These are phyloP conservation scores for Xenopus borealis DNA, from an alignment of 2,113 vertebrate genomes.

Conservation along the genomic window DNA sequence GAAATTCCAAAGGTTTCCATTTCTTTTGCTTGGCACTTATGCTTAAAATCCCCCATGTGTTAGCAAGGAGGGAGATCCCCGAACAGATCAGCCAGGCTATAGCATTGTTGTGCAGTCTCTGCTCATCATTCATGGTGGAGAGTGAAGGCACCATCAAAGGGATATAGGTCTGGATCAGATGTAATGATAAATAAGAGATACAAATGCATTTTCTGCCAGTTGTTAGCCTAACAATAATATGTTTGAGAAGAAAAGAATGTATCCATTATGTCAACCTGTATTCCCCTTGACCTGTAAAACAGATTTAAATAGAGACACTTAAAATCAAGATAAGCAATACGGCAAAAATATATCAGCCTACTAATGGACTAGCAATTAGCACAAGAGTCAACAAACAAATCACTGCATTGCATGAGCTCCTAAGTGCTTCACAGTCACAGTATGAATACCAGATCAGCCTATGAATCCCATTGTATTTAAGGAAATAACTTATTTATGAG, in stretches of 20 bases:
- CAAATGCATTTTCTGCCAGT: slow-evolving; percentile 62
- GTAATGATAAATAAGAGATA: slow-evolving; percentile 49
- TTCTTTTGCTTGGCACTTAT: slow-evolving; percentile 91
- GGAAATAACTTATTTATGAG: too few species aligned
- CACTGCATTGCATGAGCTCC: neutral
- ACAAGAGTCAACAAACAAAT: too few species aligned
- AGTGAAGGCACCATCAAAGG: slow-evolving; percentile 16
- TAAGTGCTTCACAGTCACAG: neutral
- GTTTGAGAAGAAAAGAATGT: neutral
- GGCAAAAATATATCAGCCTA: neutral
- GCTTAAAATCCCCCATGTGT: slow-evolving; percentile 89
- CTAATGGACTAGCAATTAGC: neutral
- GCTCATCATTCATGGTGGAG: slow-evolving; percentile 84
- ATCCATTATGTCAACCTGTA: neutral
- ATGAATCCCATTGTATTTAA: too few species aligned
- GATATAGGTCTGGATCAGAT: slow-evolving; percentile 54
- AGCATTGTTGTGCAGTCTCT: slow-evolving; percentile 75
- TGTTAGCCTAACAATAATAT: slow-evolving; percentile 33
- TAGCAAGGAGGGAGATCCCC: slow-evolving; percentile 83
- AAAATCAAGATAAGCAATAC: neutral
- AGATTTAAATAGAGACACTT: neutral
- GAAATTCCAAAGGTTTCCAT: slow-evolving; percentile 90
- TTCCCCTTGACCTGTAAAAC: slow-evolving; percentile 12
- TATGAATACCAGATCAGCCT: neutral
- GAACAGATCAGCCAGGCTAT: slow-evolving; percentile 90